Base-by-base conservation (phyloP, 2,113 vertebrate genomes). In the Ailurus styani region DNA sequence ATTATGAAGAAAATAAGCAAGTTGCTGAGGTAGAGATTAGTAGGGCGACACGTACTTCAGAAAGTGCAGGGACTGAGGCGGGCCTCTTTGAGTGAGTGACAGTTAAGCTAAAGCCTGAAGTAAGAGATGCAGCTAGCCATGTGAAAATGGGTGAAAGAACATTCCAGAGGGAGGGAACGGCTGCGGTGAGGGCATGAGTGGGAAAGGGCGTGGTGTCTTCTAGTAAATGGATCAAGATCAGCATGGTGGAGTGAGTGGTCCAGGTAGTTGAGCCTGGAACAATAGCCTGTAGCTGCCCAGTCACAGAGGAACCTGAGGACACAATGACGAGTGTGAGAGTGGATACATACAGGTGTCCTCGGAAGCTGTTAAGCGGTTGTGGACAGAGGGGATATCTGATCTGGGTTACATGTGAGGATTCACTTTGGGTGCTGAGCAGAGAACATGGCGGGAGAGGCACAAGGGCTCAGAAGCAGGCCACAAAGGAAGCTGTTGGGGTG, bases 1-100 rank as follows among this genome's bases (percentile, higher is more conserved):
- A 57, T 64, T 68, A 50, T 27, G 50, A 91, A 91, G 29, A 34
- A 86, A 81, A 86, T 55, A 94, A 83, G 40, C 34, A 60, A 55
- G 23, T 34, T 66, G 42, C 20, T n/a, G 66, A 94, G 31, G 37
- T 25, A 40, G 82, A 96, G 37, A n/a, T 25, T 21, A 42, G 55
- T 66, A 50, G 54, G 82, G 18, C 11, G 50, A 29, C 40, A 42
- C 4, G 29, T 17, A 50, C 25, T 50, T 91, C 31, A 34, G 73
- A 68, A 94, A 82, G 34, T 23, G 21, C 14, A 34, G 3, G 45
- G 87, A 40, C 60, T 15, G 8, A 45, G 34, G 57, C 0, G 13
- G 25, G 64, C 14, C 37, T 90, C 52, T 73, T 47, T 70, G 73
- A 55, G 37, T 62, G 5, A 81, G 18, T 10, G 14, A 81, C 23